Conservation (phyloP, 1,140 invertebrate genomes). For the Dreissena rostriformis region DNA sequence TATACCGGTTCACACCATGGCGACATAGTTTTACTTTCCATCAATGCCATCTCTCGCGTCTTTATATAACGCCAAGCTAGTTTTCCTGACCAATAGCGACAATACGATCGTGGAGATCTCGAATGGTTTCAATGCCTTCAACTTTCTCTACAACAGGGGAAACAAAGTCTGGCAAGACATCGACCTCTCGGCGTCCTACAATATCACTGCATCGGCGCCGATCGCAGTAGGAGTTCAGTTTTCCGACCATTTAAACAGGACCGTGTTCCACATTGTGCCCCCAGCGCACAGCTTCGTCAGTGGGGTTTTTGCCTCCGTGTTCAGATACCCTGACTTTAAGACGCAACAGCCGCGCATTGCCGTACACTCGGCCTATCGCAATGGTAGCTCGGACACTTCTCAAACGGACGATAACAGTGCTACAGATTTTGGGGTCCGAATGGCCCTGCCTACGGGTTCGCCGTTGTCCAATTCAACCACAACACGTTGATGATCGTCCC, state of each 20-base stretch:
- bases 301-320: no score
- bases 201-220: background rate
- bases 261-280: background rate
- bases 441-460: no score
- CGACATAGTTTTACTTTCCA: no score
- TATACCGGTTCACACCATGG: background rate
- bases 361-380: no score
- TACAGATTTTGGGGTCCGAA: no score
- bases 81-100: slow-evolving; percentile 8
- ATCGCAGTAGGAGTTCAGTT: background rate
- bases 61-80: background rate
- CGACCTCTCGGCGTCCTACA: background rate
- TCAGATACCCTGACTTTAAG: no score
- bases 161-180: slow-evolving; percentile 6
- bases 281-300: background rate
- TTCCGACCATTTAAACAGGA: background rate
- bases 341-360: no score
- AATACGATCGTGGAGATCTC: slow-evolving; percentile 22
- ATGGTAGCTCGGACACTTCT: no score
- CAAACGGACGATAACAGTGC: no score
- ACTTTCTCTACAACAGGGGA: slow-evolving; percentile 21
- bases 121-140: slow-evolving; percentile 13
- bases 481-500: no score
- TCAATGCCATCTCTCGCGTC: no score
- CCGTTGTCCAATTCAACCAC: no score